These are phyloP conservation scores for Mobula hypostoma DNA, from an alignment of 2,113 vertebrate genomes.

Conservation along the genomic window DNA sequence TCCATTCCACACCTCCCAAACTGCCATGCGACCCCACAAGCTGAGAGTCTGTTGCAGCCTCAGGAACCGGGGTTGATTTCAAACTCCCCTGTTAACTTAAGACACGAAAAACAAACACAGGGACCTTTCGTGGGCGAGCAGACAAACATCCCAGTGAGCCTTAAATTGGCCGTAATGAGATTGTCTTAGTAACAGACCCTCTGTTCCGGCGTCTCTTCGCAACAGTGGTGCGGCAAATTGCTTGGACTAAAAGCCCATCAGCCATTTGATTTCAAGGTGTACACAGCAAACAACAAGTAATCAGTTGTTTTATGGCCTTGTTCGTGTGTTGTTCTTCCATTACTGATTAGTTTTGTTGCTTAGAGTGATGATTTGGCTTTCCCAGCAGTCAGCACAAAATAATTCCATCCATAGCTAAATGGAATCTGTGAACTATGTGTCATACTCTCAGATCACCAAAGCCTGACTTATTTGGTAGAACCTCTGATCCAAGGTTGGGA, in stretches of 20 bases:
- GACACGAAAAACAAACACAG: not conserved
- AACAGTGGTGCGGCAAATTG: constrained; percentile 33
- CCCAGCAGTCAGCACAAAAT: not conserved
- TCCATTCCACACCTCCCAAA: not conserved
- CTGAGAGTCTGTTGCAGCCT: not conserved
- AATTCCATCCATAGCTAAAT: not conserved
- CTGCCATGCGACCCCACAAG: no score
- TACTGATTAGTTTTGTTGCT: not conserved
- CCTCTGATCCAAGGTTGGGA: not conserved
- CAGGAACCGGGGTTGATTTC: not conserved
- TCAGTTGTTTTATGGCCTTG: not conserved
- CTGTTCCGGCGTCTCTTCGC: constrained; percentile 46
- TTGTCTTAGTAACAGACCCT: constrained; percentile 48
- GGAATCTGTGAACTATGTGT: not conserved
- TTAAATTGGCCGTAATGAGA: constrained; percentile 43
- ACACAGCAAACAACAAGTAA: not conserved
- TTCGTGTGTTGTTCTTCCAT: not conserved
- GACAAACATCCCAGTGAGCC: not conserved
- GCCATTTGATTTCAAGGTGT: not conserved
- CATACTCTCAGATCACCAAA: not conserved
- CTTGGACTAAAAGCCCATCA: constrained; percentile 43
- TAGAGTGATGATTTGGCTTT: not conserved
- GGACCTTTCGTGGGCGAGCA: not conserved
- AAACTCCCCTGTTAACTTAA: not conserved
- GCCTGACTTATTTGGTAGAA: no score